Evolutionary conservation across 2,113 vertebrate genomes (phyloP).

Genomic region (Myodes glareolus): DNA sequence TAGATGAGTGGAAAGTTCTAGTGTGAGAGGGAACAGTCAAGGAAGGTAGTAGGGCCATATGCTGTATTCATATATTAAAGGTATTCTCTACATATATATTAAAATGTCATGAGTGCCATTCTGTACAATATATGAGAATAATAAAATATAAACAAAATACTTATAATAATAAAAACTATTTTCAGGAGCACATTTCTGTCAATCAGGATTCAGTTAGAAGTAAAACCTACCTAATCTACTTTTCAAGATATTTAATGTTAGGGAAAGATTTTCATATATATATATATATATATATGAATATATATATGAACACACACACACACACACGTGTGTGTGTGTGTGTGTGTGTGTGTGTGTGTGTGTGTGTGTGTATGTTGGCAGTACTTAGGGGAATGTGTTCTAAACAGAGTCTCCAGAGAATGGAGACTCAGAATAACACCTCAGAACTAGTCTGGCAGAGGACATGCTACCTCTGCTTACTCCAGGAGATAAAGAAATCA

Average conservation of each 20-base stretch:
- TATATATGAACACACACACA: too few species aligned
- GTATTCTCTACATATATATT: background rate
- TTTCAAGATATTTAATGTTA: constrained; percentile 28
- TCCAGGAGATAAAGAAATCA: background rate
- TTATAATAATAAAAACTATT: background rate
- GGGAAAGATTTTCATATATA: background rate
- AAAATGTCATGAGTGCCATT: background rate
- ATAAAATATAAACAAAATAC: background rate
- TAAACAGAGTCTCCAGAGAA: background rate
- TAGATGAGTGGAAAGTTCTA: background rate
- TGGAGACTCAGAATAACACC: constrained; percentile 35
- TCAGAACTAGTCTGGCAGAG: background rate
- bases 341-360: too few species aligned
- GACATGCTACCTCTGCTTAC: background rate
- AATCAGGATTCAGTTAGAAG: constrained; percentile 31
- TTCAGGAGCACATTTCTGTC: background rate
- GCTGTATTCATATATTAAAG: background rate
- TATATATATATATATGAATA: background rate
- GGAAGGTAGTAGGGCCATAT: background rate
- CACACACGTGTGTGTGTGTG: too few species aligned
- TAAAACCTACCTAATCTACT: background rate
- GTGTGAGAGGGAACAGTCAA: background rate
- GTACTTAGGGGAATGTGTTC: background rate
- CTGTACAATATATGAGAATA: background rate
- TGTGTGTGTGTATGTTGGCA: background rate